Evolutionary conservation across 2,113 vertebrate genomes (phyloP).

Genomic region (Paramormyrops kingsleyae): DNA sequence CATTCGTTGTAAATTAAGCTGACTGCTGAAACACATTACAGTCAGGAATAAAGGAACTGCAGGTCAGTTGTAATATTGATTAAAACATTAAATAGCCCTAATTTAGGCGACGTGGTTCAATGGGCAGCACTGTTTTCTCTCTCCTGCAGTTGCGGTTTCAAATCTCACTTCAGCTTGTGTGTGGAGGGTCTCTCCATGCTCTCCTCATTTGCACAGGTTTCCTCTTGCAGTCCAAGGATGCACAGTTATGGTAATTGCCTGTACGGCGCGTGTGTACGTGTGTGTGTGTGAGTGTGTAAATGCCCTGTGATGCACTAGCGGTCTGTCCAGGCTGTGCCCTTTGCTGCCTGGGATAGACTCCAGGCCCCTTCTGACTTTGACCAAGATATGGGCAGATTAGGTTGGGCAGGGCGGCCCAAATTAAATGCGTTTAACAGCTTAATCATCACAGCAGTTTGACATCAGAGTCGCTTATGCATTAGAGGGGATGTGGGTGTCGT

Average conservation of each 20-base stretch:
- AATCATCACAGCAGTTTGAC: not conserved
- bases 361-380: not conserved
- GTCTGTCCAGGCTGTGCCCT: not conserved
- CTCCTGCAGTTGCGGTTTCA: not conserved
- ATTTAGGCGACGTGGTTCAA: not conserved
- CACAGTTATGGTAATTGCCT: too few species aligned
- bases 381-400: not conserved
- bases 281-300: not conserved
- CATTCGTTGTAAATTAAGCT: not conserved
- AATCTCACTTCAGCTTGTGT: not conserved
- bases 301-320: not conserved
- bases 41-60: not conserved
- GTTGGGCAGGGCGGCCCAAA: not conserved
- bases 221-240: not conserved
- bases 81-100: not conserved
- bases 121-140: not conserved
- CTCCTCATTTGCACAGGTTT: not conserved
- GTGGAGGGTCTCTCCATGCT: not conserved
- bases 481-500: not conserved
- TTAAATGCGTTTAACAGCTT: not conserved
- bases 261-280: too few species aligned
- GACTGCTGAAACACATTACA: not conserved
- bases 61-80: not conserved
- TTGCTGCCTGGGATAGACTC: not conserved
- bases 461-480: not conserved